Conservation (phyloP, 2,113 vertebrate genomes). For the Siniperca chuatsi region DNA sequence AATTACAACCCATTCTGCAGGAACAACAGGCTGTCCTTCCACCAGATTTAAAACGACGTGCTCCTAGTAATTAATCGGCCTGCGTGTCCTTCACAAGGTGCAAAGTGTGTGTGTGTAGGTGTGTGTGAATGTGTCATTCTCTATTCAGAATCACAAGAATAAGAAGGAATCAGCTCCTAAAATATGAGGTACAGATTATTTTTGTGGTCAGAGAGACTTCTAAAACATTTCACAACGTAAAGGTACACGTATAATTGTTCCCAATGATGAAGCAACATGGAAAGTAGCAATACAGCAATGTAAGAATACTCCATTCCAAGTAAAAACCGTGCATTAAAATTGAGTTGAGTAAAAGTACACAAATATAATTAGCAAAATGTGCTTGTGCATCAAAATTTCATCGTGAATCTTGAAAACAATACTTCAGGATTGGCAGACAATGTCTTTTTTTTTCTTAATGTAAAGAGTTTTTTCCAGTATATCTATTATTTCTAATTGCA, state of each 20-base stretch:
- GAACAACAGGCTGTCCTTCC: slow-evolving; percentile 85
- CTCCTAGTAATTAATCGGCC: slow-evolving; percentile 82
- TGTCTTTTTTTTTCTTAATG: too few species aligned
- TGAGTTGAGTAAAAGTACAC: background rate
- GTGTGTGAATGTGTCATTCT: slow-evolving; percentile 39
- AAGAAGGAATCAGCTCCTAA: slow-evolving; percentile 6
- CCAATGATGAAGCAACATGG: background rate
- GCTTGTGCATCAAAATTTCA: background rate
- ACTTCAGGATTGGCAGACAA: too few species aligned
- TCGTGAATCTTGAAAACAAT: too few species aligned
- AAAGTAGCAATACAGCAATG: background rate
- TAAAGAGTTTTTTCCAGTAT: too few species aligned
- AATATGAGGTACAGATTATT: slow-evolving; percentile 26
- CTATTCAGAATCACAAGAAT: slow-evolving; percentile 43
- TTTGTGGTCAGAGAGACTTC: slow-evolving; percentile 26
- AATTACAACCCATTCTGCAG: slow-evolving; percentile 84
- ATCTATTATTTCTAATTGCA: too few species aligned
- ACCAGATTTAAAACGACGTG: slow-evolving; percentile 82
- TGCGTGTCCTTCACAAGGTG: slow-evolving; percentile 78
- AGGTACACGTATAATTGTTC: background rate
- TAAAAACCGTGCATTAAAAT: background rate
- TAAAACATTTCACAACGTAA: background rate
- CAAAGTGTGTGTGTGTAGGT: slow-evolving; percentile 49
- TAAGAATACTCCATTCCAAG: background rate
- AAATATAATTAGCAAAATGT: background rate